Evolutionary conservation across 2,888 invertebrate species (phyloP), one percentile per base, ranked within the genome.

Genomic region (Lasioglossum vierecki): DNA sequence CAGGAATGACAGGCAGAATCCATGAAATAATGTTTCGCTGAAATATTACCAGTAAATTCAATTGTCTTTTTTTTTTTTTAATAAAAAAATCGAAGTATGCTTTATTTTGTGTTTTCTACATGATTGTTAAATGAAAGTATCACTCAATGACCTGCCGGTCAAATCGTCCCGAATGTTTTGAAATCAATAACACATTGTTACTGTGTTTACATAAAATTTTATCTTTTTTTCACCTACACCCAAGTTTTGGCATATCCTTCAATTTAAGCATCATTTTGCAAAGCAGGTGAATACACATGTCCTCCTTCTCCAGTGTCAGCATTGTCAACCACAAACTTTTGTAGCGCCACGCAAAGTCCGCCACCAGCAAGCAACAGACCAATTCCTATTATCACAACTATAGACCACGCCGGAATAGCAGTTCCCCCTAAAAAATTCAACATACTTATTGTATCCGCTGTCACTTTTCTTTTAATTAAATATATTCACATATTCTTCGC

Each of bases 341-440:
- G 96, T 96, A 98, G 96, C 18, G 97, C 94, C 0, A 96, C 95
- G 91, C 97, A 98, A 0, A 98, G 93, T 11, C 97, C 95, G 1
- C 96, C 97, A 68, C 98, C 98, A n/a, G 97, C 91, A 5, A 97
- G 83, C 53, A 98, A 94, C 96, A 98, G 97, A 71, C 96, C 96
- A 18, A 97, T 94, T 39, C 97, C 97, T 30, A 97, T 95, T 90
- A 98, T 95, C 44, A 97, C 92, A 84, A 97, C 96, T 83, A 97
- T 96, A 0, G 97, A 97, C 98, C 98, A 98, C 0, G 97, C 97
- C 85, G 98, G 98, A 89, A 98, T 96, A 15, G 97, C 96, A 79
- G 96, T 96, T 76, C 97, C 96, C 94, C 95, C 97, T 98, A 88
- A 92, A 94, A 94, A 39, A 44, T 82, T 76, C 30, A 6, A 66